Evolutionary conservation across 2,797 vertebrate genomes (phyloP), one percentile per base, ranked within the genome.

Genomic region (Australoheros facetus): DNA sequence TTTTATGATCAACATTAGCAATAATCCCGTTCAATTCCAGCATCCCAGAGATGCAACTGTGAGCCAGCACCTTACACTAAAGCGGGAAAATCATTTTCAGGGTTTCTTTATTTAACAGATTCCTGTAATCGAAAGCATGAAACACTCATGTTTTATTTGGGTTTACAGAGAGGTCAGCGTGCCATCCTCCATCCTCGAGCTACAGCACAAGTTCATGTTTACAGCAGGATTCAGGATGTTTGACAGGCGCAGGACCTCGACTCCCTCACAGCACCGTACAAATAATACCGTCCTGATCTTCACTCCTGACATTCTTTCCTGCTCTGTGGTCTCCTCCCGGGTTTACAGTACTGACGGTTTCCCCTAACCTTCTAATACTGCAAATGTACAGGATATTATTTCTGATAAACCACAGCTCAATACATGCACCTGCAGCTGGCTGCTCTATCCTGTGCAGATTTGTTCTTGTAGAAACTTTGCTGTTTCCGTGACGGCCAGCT

Each of bases 241-340:
- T 80, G 84, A 84, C 80, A 78, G 17, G 45, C 2, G 19, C 13
- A 55, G 26, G 5, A 9, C 51, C 51, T 16, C 32, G 17, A 58
- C 81, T 80, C 78, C 71, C 80, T 74, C 34, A n/a, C 37, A 58
- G 66, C 37, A 51, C 72, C 55, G 77, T 16, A 62, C 17, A 6
- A 59, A 37, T 48, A 69, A 60, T 2, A 34, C 9, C 7, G 2
- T 23, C 7, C 19, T 45, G 58, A 28, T 45, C 56, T 76, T 60
- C 72, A 10, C 11, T 19, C 39, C 64, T 28, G 71, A 62, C 81
- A 79, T 74, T 88, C 82, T 74, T 78, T 85, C 71, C 74, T 64
- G 32, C 60, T 82, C 81, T 82, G 81, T 85, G 79, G 85, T 87
- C 87, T 54, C 39, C 78, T 79, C 21, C 53, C 74, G 59, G 12